These are phyloP conservation scores for Drosophila cardini DNA, from an alignment of 1,140 invertebrate genomes.

Conservation along the genomic window DNA sequence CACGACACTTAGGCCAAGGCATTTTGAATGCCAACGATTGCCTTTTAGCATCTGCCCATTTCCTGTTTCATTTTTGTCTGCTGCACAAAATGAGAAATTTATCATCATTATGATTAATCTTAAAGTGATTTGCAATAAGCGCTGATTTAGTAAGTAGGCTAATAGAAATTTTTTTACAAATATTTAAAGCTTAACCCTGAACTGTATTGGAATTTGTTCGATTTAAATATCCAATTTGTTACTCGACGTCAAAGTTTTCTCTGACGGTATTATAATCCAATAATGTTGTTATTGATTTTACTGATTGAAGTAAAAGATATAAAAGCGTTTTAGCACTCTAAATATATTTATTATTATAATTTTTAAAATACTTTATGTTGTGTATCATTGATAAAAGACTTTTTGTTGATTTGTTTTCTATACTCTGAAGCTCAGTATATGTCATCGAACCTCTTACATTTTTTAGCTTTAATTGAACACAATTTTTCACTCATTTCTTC, in stretches of 20 bases:
- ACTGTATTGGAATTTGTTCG: too few species aligned
- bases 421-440: conserved; percentile 16
- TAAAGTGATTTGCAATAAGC: conserved; percentile 14
- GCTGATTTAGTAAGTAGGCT: conserved; percentile 4
- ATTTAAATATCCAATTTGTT: too few species aligned
- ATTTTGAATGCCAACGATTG: conserved; percentile 68
- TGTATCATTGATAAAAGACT: background rate
- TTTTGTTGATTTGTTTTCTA: background rate
- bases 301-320: too few species aligned
- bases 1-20: conserved; percentile 59
- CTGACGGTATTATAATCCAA: too few species aligned
- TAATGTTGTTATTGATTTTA: too few species aligned
- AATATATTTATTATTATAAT: too few species aligned
- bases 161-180: background rate
- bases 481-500: conserved; percentile 64
- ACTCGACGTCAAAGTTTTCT: too few species aligned
- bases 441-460: conserved; percentile 46
- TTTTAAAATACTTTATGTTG: conserved; percentile 3
- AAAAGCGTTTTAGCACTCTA: too few species aligned
- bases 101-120: conserved; percentile 42
- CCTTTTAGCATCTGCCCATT: conserved; percentile 48
- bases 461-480: conserved; percentile 68
- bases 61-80: conserved; percentile 6
- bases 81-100: conserved; percentile 35
- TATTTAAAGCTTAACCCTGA: background rate